Evolutionary conservation across 2,113 vertebrate species (phyloP).

Genomic region (Syrmaticus mikado): DNA sequence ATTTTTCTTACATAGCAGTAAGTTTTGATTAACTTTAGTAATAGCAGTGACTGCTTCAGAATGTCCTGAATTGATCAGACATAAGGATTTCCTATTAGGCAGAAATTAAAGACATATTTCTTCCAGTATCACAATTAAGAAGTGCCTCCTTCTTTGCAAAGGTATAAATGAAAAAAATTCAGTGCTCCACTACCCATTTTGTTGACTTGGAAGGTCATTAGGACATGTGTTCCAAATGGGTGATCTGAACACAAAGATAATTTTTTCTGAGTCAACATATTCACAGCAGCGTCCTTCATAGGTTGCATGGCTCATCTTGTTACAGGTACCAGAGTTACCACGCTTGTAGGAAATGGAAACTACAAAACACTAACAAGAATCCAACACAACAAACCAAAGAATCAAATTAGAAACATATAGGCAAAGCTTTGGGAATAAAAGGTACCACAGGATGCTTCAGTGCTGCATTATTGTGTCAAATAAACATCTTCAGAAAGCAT

Average conservation of each 20-base stretch:
- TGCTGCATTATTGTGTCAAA: background rate
- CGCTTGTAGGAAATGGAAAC: background rate
- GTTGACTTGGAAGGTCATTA: background rate
- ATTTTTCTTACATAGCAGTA: conserved; percentile 57
- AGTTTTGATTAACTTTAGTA: conserved; percentile 68
- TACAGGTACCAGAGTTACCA: background rate
- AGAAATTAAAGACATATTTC: conserved; percentile 76
- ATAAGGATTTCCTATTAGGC: conserved; percentile 76
- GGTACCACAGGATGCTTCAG: background rate
- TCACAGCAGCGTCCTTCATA: background rate
- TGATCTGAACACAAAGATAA: background rate
- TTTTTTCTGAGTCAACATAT: background rate
- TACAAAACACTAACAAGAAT: background rate
- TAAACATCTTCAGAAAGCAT: background rate
- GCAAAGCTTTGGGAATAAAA: background rate
- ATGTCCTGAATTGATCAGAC: conserved; percentile 61
- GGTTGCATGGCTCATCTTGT: background rate
- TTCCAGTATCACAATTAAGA: conserved; percentile 66
- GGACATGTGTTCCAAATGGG: background rate
- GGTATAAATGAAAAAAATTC: background rate
- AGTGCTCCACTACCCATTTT: background rate
- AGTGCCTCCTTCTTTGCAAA: conserved; percentile 12
- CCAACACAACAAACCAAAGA: background rate
- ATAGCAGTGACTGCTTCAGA: conserved; percentile 62
- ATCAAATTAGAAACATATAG: background rate